phyloP scores from a whole-genome alignment of 1,140 invertebrate species.

The Amphibalanus amphitrite region DNA sequence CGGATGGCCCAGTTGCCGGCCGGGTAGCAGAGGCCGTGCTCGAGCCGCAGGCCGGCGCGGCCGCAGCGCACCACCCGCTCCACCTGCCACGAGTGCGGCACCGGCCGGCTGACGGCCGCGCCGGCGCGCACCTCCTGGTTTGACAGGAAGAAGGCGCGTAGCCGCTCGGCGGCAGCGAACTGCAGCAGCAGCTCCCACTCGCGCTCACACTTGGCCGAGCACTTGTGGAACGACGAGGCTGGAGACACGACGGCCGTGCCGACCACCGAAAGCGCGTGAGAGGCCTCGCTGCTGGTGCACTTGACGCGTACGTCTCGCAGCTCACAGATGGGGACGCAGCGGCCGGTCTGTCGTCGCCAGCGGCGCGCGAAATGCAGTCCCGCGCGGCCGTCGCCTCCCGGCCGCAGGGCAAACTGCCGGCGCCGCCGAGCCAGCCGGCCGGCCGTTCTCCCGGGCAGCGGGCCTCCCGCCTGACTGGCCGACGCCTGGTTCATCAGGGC shows the following conservation, averaged over 20 bases:
- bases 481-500: neutral
- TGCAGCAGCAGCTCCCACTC: neutral
- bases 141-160: neutral
- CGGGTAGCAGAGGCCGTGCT: neutral
- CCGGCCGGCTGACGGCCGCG: neutral
- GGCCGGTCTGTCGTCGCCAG: neutral
- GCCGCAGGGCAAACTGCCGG: neutral
- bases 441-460: too few species aligned
- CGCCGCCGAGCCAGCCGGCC: neutral
- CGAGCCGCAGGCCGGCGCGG: too few species aligned
- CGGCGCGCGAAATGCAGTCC: neutral
- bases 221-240: neutral
- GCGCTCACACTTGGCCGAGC: neutral
- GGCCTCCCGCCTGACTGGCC: too few species aligned
- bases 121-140: neutral
- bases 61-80: neutral
- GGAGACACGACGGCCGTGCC: neutral
- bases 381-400: too few species aligned
- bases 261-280: neutral
- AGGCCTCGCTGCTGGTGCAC: neutral
- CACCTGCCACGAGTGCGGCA: neutral
- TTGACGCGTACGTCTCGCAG: neutral
- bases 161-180: neutral
- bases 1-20: neutral
- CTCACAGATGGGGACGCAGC: neutral